phyloP scores from a whole-genome alignment of 2,113 vertebrate genomes.

The Onychostoma macrolepis region DNA sequence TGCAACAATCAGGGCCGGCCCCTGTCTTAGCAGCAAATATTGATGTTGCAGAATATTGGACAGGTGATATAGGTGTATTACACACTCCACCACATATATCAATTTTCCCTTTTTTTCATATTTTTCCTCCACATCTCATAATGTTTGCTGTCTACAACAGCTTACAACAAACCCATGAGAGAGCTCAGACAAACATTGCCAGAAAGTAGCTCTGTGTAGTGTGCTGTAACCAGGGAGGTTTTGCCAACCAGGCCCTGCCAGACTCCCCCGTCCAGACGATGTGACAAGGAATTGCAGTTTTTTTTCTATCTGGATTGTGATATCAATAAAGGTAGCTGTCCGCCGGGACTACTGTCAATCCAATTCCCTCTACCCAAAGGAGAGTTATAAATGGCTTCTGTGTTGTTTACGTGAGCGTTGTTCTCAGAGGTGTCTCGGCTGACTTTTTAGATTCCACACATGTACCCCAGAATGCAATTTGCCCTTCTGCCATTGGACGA shows the following conservation, averaged over 20 bases:
- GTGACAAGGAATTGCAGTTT: conserved; percentile 66
- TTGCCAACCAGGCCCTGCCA: conserved; percentile 73
- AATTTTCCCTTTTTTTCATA: conserved; percentile 57
- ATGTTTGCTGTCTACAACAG: conserved; percentile 76
- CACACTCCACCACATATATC: conserved; percentile 56
- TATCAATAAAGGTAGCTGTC: conserved; percentile 73
- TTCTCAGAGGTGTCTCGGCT: conserved; percentile 62
- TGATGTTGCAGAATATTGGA: conserved; percentile 54
- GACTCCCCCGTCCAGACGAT: conserved; percentile 66
- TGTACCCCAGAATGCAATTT: conserved; percentile 77
- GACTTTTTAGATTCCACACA: conserved; percentile 71
- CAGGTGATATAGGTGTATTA: conserved; percentile 46
- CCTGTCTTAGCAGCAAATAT: conserved; percentile 51
- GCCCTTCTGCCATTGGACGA: conserved; percentile 73
- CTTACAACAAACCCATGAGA: conserved; percentile 73
- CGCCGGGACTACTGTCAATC: conserved; percentile 65
- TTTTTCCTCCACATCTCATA: conserved; percentile 73
- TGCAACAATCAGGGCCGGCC: conserved; percentile 58
- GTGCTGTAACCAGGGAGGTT: conserved; percentile 67
- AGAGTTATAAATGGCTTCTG: conserved; percentile 73
- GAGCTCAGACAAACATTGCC: conserved; percentile 74
- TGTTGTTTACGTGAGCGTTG: conserved; percentile 63
- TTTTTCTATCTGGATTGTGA: conserved; percentile 70
- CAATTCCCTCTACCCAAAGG: conserved; percentile 67
- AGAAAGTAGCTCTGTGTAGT: conserved; percentile 71